Percentiles rank a stretch among this genome's conserved stretches.
Evolutionary conservation across 2,113 vertebrate species (phyloP).

Genomic region (Ahaetulla prasina): DNA sequence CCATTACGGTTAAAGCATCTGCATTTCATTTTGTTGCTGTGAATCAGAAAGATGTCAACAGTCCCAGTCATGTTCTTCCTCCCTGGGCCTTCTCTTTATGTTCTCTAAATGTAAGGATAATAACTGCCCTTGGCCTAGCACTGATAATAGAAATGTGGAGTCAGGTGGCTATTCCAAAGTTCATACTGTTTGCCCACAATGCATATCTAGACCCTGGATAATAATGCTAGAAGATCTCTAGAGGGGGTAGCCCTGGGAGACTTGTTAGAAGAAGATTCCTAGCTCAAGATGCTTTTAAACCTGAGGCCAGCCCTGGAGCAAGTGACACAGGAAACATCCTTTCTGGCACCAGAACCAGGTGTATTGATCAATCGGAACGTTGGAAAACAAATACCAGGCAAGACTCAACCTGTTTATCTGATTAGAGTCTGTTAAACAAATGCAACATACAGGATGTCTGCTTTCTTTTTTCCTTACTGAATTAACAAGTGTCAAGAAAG

Average conservation of each 20-base stretch:
- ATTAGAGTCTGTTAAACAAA: accelerated
- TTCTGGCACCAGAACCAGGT: background rate
- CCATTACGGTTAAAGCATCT: background rate
- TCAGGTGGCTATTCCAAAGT: background rate
- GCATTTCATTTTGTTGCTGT: background rate
- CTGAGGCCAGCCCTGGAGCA: background rate
- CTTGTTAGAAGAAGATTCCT: background rate
- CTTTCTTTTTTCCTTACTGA: background rate
- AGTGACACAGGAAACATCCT: background rate
- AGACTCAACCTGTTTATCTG: background rate
- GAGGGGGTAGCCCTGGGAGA: background rate
- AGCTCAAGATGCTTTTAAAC: background rate
- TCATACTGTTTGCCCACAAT: background rate
- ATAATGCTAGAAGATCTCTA: background rate
- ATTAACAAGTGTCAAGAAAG: conserved; percentile 10
- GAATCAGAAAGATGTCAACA: background rate
- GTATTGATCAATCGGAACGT: conserved; percentile 21
- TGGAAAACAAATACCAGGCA: conserved; percentile 1
- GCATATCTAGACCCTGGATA: background rate
- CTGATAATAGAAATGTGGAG: background rate
- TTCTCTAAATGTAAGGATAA: background rate
- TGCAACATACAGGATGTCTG: background rate
- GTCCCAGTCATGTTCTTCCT: background rate
- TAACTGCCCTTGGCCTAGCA: background rate
- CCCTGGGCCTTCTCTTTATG: background rate